Percentiles rank a stretch among this genome's conserved stretches.
These are phyloP conservation scores for Chironomus striatipennis DNA, from an alignment of 1,140 invertebrate genomes.

Conservation along the genomic window DNA sequence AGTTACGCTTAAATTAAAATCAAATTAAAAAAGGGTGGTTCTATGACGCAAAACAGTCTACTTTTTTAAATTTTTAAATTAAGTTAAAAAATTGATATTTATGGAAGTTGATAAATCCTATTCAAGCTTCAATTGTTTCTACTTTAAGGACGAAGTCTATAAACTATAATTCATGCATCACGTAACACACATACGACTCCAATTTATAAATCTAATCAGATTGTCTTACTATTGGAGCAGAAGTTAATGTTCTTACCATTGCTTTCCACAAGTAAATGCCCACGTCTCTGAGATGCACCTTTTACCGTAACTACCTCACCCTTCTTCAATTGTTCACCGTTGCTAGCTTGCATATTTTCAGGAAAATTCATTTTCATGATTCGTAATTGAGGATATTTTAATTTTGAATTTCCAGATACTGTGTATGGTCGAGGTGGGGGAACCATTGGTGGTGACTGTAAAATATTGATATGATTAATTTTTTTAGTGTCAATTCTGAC, in stretches of 20 bases:
- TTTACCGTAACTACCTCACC: constrained; percentile 76
- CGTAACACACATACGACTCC: too few species aligned
- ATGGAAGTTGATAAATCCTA: too few species aligned
- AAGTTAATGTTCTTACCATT: constrained; percentile 45
- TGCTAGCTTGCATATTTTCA: constrained; percentile 45
- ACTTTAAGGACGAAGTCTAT: too few species aligned
- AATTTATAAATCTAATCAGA: too few species aligned
- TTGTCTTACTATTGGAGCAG: too few species aligned
- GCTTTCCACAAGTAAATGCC: constrained; percentile 75
- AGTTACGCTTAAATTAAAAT: too few species aligned
- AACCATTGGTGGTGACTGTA: constrained; percentile 77
- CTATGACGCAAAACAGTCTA: too few species aligned
- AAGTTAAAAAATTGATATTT: too few species aligned
- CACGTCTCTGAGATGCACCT: constrained; percentile 67
- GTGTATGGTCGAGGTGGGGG: constrained; percentile 84
- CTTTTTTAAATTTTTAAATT: too few species aligned
- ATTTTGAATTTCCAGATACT: constrained; percentile 82
- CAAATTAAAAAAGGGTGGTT: too few species aligned
- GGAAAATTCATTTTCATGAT: constrained; percentile 85
- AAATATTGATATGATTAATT: constrained; percentile 27
- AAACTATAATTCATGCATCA: too few species aligned
- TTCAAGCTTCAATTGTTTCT: too few species aligned
- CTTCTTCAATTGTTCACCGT: constrained; percentile 51
- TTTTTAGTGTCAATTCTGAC: constrained; percentile 19
- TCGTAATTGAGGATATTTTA: constrained; percentile 85